Base-by-base conservation (phyloP, 1,140 invertebrate species). In the Drosophila kurseongensis region DNA sequence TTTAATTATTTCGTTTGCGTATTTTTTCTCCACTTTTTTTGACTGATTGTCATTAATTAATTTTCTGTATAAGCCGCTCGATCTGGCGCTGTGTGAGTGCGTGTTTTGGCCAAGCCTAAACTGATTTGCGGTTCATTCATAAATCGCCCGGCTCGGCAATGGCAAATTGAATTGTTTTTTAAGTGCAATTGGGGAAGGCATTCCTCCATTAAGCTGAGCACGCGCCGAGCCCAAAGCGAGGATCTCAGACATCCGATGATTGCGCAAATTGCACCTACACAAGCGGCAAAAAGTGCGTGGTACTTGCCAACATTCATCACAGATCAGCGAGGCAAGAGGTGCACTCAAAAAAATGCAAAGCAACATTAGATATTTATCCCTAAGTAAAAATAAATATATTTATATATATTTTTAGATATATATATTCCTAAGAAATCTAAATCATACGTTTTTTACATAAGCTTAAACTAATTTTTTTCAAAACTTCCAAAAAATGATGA, bases 1-100 rank as follows among this genome's bases (percentile, higher is more conserved):
- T 89, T 89, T 89, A 89, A 89, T 89, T 89, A 89, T 89, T 89
- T 89, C 84, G 84, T 89, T 89, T 89, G 85, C 84, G 84, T 89
- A 88, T 90, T 88, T 86, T 73, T 74, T 78, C 36, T n/a, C 32
- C 65, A 27, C 38, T 71, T 60, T 79, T 85, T 85, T 84, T 89
- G 84, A 89, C 68, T 89, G 84, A 89, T 89, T 89, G 85, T 80
- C 80, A 80, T 90, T 89, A 89, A 89, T 89, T 89, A 89, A 89
- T 89, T 89, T 89, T 89, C 51, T 72, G 68, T 72, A 71, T 58
- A 71, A 57, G 66, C 23, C 42, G 63, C 7, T 10, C 38, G 12
- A 48, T 56, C 48, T 14, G 27, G 8, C 36, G 40, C 5, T 35
- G 72, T 55, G 56, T 68, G 42, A 27, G 55, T 40, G 35, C 8